Evolutionary conservation across 2,113 vertebrate species (phyloP).

Genomic region (Sinosuthora webbiana): DNA sequence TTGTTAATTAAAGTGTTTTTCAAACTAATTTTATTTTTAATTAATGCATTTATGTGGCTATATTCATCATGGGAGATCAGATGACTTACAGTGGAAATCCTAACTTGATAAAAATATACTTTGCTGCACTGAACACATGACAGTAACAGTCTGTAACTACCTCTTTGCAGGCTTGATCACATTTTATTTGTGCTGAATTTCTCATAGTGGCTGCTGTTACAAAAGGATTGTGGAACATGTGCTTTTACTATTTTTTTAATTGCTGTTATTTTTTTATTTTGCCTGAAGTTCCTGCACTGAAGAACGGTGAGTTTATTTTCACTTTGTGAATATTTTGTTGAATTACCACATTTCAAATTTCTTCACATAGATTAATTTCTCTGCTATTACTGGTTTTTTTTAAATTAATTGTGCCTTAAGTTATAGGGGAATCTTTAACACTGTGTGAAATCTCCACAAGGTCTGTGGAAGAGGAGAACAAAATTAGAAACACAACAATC

Average conservation of each 20-base stretch:
- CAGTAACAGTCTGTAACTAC: background rate
- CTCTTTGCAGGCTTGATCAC: background rate
- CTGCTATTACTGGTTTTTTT: background rate
- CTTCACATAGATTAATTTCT: background rate
- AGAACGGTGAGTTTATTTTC: background rate
- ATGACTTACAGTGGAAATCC: background rate
- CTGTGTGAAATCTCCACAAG: background rate
- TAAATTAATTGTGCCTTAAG: background rate
- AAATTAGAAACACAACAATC: background rate
- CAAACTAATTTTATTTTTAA: background rate
- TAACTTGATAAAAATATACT: background rate
- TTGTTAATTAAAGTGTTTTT: background rate
- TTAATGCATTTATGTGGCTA: background rate
- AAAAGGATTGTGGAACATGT: background rate
- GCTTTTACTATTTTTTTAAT: background rate
- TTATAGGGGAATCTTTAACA: background rate
- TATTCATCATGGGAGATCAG: background rate
- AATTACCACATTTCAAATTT: background rate
- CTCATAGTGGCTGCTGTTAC: background rate
- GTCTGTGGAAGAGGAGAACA: fast-evolving
- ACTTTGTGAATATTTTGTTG: background rate
- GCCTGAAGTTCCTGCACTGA: background rate
- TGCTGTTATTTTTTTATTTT: background rate
- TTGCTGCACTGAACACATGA: background rate
- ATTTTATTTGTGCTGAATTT: background rate